Percentiles rank a stretch among this genome's conserved stretches.
These are phyloP conservation scores for Chironomus tepperi DNA, from an alignment of 1,140 invertebrate species.

Conservation along the genomic window DNA sequence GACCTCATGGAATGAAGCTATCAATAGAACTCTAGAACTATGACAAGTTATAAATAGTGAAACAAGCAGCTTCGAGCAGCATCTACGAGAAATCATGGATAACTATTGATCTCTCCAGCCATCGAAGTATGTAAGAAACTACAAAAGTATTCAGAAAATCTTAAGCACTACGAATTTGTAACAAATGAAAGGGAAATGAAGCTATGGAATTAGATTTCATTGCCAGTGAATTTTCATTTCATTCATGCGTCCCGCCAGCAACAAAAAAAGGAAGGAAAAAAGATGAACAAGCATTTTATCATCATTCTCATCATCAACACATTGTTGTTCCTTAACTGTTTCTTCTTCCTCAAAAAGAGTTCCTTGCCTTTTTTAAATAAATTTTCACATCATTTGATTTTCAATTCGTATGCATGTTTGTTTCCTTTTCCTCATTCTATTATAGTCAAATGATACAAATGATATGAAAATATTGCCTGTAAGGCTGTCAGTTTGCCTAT, in stretches of 20 bases:
- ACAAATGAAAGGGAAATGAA: not conserved
- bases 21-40: no score
- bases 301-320: not conserved
- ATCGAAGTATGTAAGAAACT: no score
- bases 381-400: constrained; percentile 14
- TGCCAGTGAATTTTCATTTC: not conserved
- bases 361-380: not conserved
- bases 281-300: not conserved
- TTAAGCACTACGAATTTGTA: no score
- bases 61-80: no score
- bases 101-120: no score
- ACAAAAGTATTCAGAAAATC: no score
- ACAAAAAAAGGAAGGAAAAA: not conserved
- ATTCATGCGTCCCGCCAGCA: not conserved
- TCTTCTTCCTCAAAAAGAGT: not conserved
- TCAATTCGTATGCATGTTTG: not conserved
- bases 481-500: not conserved
- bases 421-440: no score
- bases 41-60: no score
- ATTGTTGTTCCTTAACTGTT: not conserved
- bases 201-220: not conserved
- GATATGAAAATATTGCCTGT: not conserved
- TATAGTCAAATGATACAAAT: not conserved
- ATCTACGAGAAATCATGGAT: no score
- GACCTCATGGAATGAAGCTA: no score